Conservation (phyloP, 1,140 invertebrate species). For the Gyrodactylus salaris region DNA sequence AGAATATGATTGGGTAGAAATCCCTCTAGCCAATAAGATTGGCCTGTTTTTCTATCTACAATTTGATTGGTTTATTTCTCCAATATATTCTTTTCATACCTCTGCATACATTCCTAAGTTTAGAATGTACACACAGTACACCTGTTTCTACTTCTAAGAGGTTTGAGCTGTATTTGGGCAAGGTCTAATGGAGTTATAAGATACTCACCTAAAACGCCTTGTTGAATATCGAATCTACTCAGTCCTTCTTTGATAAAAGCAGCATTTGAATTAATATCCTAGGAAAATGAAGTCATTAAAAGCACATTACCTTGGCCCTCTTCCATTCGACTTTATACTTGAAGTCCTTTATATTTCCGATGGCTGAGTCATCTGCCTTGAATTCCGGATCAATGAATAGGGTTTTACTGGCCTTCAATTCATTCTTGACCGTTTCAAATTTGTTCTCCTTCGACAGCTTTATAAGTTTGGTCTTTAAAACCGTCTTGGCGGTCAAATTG, state of each 20-base stretch:
- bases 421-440: not conserved
- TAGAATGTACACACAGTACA: too few relatives aligned
- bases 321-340: not conserved
- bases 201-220: constrained; percentile 44
- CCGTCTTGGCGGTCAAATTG: not conserved
- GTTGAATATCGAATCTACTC: constrained; percentile 79
- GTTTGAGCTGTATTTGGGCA: too few relatives aligned
- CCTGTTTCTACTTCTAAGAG: too few relatives aligned
- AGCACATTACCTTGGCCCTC: not conserved
- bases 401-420: not conserved
- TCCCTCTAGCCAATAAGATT: too few relatives aligned
- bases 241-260: constrained; percentile 68
- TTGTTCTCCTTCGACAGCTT: not conserved
- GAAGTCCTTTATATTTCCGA: not conserved
- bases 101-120: too few relatives aligned
- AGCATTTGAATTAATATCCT: constrained; percentile 33
- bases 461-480: not conserved
- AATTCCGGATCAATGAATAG: not conserved
- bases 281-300: not conserved
- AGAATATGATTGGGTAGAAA: constrained; percentile 10
- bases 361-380: not conserved
- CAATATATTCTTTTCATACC: too few relatives aligned
- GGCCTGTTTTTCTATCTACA: too few relatives aligned
- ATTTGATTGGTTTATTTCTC: too few relatives aligned
- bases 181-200: too few relatives aligned